phyloP scores from a whole-genome alignment of 1,140 invertebrate genomes.

The Drosophila tropicalis region DNA sequence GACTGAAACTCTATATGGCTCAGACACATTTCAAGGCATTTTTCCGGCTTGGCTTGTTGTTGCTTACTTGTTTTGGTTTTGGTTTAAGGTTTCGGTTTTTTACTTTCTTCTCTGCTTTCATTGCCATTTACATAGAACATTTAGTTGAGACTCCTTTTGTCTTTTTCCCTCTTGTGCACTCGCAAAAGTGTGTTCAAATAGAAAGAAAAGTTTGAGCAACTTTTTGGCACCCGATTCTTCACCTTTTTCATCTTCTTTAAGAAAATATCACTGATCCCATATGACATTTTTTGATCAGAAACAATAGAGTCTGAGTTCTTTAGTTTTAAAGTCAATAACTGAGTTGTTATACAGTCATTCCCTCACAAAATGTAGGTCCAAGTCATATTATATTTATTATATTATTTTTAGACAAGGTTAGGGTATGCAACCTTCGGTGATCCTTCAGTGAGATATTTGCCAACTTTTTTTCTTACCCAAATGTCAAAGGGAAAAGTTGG shows the following conservation, averaged over 20 bases:
- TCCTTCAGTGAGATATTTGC: too few relatives aligned
- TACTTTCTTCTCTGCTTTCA: constrained; percentile 39
- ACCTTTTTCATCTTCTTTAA: constrained; percentile 29
- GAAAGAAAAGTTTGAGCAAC: constrained; percentile 27
- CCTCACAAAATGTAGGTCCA: too few relatives aligned
- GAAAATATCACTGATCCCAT: not conserved
- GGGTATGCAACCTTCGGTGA: not conserved
- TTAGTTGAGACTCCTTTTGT: constrained; percentile 9
- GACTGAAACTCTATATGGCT: constrained; percentile 54
- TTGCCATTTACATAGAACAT: constrained; percentile 16
- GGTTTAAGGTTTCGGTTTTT: constrained; percentile 19
- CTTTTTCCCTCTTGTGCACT: constrained; percentile 2
- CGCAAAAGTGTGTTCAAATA: not conserved
- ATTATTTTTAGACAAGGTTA: too few relatives aligned
- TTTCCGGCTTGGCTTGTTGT: constrained; percentile 59
- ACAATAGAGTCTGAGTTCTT: too few relatives aligned
- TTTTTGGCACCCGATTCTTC: constrained; percentile 66
- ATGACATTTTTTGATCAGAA: too few relatives aligned
- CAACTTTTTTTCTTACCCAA: not conserved
- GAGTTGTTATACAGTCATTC: too few relatives aligned
- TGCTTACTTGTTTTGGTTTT: constrained; percentile 16
- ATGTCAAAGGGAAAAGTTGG: constrained; percentile 51
- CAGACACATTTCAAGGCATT: constrained; percentile 74
- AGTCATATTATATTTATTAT: too few relatives aligned
- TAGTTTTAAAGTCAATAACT: too few relatives aligned